These are phyloP conservation scores for Protophormia terraenovae DNA, from an alignment of 2,888 invertebrate genomes.

Conservation along the genomic window DNA sequence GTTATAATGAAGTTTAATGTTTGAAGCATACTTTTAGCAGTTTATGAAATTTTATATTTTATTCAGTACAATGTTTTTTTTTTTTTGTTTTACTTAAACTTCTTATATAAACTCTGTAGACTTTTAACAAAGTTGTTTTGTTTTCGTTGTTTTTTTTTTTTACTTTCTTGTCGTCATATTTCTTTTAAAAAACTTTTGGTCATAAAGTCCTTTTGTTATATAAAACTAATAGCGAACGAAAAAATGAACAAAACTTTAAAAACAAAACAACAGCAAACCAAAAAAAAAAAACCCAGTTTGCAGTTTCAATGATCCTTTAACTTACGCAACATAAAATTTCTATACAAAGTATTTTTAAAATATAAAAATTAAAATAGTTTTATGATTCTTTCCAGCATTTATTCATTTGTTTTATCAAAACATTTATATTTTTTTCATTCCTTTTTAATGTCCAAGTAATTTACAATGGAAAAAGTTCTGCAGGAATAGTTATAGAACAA, in stretches of 20 bases:
- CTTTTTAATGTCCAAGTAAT: too few species aligned
- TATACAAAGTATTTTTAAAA: background rate
- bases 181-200: conserved; percentile 36
- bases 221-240: background rate
- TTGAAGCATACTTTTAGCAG: conserved; percentile 44
- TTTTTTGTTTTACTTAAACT: background rate
- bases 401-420: background rate
- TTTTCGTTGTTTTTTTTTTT: background rate
- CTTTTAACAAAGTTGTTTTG: conserved; percentile 34
- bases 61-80: background rate
- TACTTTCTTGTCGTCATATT: conserved; percentile 5
- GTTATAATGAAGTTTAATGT: conserved; percentile 17
- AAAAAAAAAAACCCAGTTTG: background rate
- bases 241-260: background rate
- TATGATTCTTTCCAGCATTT: background rate
- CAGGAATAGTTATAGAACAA: too few species aligned
- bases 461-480: too few species aligned
- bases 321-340: conserved; percentile 36
- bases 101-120: conserved; percentile 3
- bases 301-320: conserved; percentile 35
- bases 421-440: too few species aligned
- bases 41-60: conserved; percentile 28
- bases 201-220: conserved; percentile 31
- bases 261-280: background rate
- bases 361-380: background rate